phyloP scores from a whole-genome alignment of 2,113 vertebrate genomes.

The Collichthys lucidus region DNA sequence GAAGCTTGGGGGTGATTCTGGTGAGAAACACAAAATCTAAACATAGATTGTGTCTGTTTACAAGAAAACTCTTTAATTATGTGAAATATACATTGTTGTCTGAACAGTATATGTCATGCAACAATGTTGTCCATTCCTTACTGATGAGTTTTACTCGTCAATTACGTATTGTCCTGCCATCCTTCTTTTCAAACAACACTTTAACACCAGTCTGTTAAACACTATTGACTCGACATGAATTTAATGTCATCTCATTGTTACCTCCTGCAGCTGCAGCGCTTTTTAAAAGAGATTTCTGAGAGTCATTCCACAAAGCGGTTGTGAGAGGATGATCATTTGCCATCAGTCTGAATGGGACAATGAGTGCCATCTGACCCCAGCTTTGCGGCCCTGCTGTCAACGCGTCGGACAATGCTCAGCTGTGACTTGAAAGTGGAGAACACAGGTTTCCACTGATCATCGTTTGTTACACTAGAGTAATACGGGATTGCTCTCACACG shows the following conservation, averaged over 20 bases:
- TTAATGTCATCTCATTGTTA: not conserved
- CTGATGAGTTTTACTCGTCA: conserved; percentile 9
- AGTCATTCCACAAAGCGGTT: conserved; percentile 12
- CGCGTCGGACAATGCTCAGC: conserved; percentile 4
- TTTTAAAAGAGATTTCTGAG: not conserved
- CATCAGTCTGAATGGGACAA: conserved; percentile 15
- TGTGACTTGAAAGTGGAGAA: conserved; percentile 15
- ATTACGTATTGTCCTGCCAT: not conserved
- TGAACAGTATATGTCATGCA: not conserved
- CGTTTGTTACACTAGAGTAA: not conserved
- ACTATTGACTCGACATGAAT: not conserved
- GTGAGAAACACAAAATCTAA: not conserved
- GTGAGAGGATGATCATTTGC: conserved; percentile 3
- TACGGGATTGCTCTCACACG: not conserved
- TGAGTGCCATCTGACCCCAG: conserved; percentile 27
- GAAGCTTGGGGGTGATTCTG: not conserved
- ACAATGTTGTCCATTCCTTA: not conserved
- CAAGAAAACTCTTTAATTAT: not conserved
- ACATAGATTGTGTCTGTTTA: not conserved
- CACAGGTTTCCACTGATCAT: not conserved
- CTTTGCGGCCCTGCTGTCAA: conserved; percentile 8
- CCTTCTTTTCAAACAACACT: not conserved
- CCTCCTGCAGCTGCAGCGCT: not conserved
- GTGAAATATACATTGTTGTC: not conserved
- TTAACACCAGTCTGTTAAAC: not conserved